Base-by-base conservation (phyloP, 2,113 vertebrate species). In the Phaethornis superciliosus region DNA sequence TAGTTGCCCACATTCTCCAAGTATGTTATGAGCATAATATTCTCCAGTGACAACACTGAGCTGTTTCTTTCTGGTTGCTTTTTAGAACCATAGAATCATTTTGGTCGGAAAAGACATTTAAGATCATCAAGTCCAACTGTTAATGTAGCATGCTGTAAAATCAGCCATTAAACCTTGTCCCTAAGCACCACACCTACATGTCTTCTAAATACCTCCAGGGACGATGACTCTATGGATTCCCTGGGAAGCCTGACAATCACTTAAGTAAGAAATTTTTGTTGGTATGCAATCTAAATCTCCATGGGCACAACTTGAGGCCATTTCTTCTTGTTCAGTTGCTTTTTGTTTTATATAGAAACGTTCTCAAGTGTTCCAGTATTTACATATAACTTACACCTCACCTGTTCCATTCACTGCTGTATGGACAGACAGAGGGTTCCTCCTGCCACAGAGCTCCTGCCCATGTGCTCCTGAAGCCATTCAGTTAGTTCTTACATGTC, bases 371-470 rank as follows among this genome's bases (percentile, higher is more conserved):
- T 59, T 82, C 16, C 33, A 17, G 7, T 30, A 27, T 12, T 13
- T 62, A 15, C 37, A 9, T 15, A 27, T 7, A 68, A 67, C 59
- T 42, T 10, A 47, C 0, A 0, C 5, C 13, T 85, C 1, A 0
- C 10, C 11, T 42, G 5, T 42, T 82, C 44, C 9, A 52, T 12
- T 30, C 23, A 15, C 2, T 49, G 26, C 14, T 0, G 0, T 35
- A 33, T 4, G 5, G 33, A 12, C 63, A 44, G 62, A 71, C 26
- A 63, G 52, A 88, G 10, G 4, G 5, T 76, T 85, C 10, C 8
- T 87, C 4, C 44, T 68, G 17, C 37, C 10, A 14, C 35, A 42
- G 8, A 81, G 4, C 16, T 67, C 30, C 47, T 63, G 78, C 16
- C 19, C 1, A 2, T 24, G 26, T n/a, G 27, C 12, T 63, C 12